These are phyloP conservation scores for Scaptomyza flava DNA, from an alignment of 2,888 invertebrate species.

Conservation along the genomic window DNA sequence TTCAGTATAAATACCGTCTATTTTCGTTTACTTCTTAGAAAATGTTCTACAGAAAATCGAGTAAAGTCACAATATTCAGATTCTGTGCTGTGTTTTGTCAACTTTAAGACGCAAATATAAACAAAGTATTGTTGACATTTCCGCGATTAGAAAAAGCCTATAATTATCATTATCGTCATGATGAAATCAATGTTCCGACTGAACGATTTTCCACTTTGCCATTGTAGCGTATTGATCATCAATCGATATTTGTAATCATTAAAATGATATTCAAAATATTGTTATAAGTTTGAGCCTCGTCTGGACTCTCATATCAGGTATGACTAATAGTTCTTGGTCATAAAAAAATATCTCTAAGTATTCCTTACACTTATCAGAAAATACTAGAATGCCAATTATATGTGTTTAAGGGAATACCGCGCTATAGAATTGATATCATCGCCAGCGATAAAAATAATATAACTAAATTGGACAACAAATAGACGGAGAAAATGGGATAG, in stretches of 20 bases:
- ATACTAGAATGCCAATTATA: slow-evolving; percentile 39
- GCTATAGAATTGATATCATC: not conserved
- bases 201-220: not conserved
- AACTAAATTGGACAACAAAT: not conserved
- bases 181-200: not conserved
- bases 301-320: slow-evolving; percentile 15
- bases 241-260: not conserved
- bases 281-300: not conserved
- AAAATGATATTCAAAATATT: not conserved
- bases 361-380: slow-evolving; percentile 13
- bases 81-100: no score
- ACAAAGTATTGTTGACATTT: not conserved
- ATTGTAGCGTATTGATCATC: not conserved
- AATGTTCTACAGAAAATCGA: no score
- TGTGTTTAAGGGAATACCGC: slow-evolving; percentile 28
- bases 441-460: not conserved
- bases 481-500: not conserved
- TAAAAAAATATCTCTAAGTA: slow-evolving; percentile 20
- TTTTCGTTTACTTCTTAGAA: no score
- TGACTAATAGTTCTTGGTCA: slow-evolving; percentile 32
- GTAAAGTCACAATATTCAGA: no score
- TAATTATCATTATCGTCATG: not conserved
- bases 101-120: no score
- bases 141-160: not conserved
- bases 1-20: no score